These are phyloP conservation scores for Lepidurus couesii DNA, from an alignment of 1,140 invertebrate genomes.

Conservation along the genomic window DNA sequence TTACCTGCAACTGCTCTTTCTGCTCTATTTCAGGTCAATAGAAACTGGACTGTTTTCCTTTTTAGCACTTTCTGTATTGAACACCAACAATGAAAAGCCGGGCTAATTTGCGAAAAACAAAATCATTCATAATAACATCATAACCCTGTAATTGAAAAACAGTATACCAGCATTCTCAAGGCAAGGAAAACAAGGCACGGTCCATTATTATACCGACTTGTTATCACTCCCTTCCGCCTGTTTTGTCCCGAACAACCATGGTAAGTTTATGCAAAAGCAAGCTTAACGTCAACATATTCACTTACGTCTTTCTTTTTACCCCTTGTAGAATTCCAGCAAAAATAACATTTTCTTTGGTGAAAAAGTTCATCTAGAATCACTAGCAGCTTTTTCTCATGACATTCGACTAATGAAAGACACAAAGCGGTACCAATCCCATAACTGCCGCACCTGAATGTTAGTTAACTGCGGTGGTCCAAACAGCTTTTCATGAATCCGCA, in stretches of 20 bases:
- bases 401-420: neutral
- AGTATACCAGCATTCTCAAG: neutral
- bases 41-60: neutral
- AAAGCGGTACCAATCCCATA: conserved; percentile 1
- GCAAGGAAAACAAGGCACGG: neutral
- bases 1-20: no score
- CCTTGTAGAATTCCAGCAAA: neutral
- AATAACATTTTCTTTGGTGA: neutral
- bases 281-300: neutral
- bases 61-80: neutral
- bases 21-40: no score
- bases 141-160: neutral
- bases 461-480: neutral
- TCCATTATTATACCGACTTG: neutral
- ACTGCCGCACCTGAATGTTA: neutral
- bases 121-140: neutral
- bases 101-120: neutral
- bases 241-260: neutral
- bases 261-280: neutral
- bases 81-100: neutral
- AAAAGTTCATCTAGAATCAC: neutral
- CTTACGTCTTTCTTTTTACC: neutral
- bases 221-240: neutral
- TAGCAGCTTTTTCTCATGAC: neutral
- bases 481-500: neutral